Conservation (phyloP, 2,797 vertebrate species). For the Clarias fuscus region DNA sequence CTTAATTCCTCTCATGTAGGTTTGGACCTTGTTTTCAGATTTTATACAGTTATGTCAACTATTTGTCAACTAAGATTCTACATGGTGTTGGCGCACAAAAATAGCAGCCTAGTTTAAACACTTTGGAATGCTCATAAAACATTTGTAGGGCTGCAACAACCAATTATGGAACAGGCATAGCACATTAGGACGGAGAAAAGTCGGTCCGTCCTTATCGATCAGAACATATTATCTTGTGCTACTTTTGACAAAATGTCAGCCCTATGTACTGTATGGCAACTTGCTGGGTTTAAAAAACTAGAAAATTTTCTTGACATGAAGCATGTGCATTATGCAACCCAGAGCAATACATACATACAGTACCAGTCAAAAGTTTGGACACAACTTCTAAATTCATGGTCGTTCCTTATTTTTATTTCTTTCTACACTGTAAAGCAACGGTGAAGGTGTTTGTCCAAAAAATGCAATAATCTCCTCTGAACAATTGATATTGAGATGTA, state of each 20-base stretch:
- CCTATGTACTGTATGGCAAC: not conserved
- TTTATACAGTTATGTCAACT: not conserved
- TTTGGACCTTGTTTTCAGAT: not conserved
- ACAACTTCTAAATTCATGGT: too few relatives aligned
- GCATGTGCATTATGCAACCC: not conserved
- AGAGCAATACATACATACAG: not conserved
- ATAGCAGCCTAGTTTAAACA: not conserved
- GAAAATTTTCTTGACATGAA: not conserved
- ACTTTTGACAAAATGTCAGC: not conserved
- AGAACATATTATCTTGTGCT: not conserved
- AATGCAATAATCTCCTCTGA: too few relatives aligned
- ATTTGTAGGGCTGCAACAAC: not conserved
- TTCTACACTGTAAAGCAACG: too few relatives aligned
- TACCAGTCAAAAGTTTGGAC: too few relatives aligned
- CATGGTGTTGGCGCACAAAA: not conserved
- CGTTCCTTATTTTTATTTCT: too few relatives aligned
- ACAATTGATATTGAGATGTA: too few relatives aligned
- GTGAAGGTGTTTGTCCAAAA: too few relatives aligned
- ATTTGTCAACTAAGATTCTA: not conserved
- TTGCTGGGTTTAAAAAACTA: not conserved
- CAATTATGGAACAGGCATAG: not conserved
- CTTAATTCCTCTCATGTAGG: not conserved
- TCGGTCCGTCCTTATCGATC: not conserved
- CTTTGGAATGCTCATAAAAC: not conserved
- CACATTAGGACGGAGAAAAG: not conserved